Evolutionary conservation across 2,888 invertebrate genomes (phyloP).

Genomic region (Capitulum mitella): DNA sequence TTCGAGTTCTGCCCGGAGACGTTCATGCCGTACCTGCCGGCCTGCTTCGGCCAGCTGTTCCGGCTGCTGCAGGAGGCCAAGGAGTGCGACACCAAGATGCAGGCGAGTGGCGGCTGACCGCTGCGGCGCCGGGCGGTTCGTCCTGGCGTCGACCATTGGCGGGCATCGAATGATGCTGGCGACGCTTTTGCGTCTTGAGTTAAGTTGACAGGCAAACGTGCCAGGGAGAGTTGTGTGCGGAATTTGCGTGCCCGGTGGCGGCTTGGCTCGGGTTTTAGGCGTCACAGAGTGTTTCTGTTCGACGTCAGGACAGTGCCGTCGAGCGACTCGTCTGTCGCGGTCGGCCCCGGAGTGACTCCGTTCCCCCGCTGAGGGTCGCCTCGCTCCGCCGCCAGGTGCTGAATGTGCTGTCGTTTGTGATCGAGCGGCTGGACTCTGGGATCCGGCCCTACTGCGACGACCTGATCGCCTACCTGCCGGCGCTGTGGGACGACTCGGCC

Average conservation of each 20-base stretch:
- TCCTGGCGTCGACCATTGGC: background rate
- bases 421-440: conserved; percentile 72
- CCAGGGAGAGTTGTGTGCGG: too few species aligned
- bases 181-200: too few species aligned
- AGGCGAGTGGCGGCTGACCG: conserved; percentile 29
- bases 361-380: too few species aligned
- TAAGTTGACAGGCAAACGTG: too few species aligned
- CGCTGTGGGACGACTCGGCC: conserved; percentile 79
- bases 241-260: too few species aligned
- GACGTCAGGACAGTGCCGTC: too few species aligned
- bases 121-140: too few species aligned
- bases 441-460: conserved; percentile 62
- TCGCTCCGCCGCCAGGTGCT: conserved; percentile 60
- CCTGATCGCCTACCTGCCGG: conserved; percentile 73
- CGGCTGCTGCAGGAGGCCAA: conserved; percentile 73
- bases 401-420: conserved; percentile 78
- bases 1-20: conserved; percentile 83
- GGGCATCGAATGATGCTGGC: too few species aligned
- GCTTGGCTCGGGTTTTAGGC: too few species aligned
- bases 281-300: too few species aligned
- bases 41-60: conserved; percentile 70
- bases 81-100: conserved; percentile 85
- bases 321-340: too few species aligned
- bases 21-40: conserved; percentile 73
- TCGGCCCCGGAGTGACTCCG: too few species aligned